Conservation (phyloP, 2,888 invertebrate genomes). For the Perizoma flavofasciatum region DNA sequence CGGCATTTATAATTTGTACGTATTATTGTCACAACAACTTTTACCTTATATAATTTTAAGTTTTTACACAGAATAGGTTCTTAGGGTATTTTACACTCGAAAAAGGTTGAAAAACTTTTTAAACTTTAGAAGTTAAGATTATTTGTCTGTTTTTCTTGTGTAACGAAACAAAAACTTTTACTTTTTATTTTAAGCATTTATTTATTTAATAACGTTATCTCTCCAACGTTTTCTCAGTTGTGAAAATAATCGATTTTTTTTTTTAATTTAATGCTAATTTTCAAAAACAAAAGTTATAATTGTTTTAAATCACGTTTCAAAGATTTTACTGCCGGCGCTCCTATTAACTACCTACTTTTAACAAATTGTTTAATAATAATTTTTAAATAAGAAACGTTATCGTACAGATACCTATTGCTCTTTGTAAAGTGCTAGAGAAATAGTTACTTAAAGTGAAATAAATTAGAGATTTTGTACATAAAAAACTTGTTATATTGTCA, state of each 20-base stretch:
- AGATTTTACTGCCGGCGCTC: conserved; percentile 13
- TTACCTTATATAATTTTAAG: conserved; percentile 38
- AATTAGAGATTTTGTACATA: conserved; percentile 71
- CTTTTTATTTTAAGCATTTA: no score
- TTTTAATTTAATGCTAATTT: no score
- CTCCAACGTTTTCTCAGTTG: no score
- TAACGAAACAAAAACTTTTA: no score
- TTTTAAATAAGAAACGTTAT: conserved; percentile 24
- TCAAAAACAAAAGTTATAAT: no score
- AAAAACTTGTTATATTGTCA: conserved; percentile 75
- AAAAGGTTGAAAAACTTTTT: no score
- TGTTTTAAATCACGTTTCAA: neutral
- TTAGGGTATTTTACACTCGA: neutral
- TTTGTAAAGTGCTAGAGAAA: conserved; percentile 36
- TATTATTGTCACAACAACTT: conserved; percentile 54
- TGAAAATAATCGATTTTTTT: no score
- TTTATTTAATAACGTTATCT: no score
- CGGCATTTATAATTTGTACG: conserved; percentile 60
- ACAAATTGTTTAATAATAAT: conserved; percentile 6
- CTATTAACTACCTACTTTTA: conserved; percentile 28
- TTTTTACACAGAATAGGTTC: conserved; percentile 16
- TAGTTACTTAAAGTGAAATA: conserved; percentile 22
- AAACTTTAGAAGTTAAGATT: no score
- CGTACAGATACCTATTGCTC: conserved; percentile 23
- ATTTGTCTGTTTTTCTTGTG: no score